A percentile compares a stretch with the other conserved stretches of the same genome.
Conservation (phyloP, 2,888 invertebrate genomes). For the Quadroppia sp. region DNA sequence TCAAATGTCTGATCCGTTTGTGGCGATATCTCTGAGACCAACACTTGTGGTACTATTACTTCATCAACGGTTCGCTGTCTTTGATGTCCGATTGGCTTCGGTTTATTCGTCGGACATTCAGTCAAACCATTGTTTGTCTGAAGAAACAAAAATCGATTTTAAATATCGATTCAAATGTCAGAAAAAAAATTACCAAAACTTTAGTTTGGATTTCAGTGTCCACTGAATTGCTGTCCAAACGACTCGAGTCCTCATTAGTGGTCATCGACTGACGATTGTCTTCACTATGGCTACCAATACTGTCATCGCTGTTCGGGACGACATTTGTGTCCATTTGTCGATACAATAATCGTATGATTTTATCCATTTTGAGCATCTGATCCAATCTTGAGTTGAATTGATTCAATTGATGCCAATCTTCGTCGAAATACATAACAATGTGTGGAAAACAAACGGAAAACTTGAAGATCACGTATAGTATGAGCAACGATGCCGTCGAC, state of each 20-base stretch:
- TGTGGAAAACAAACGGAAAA: conserved; percentile 28
- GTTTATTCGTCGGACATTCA: background rate
- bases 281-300: too few relatives aligned
- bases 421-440: conserved; percentile 21
- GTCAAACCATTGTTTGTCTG: background rate
- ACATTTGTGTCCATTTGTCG: background rate
- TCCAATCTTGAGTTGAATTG: conserved; percentile 9
- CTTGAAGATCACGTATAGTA: conserved; percentile 17
- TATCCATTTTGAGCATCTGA: conserved; percentile 11
- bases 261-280: too few relatives aligned
- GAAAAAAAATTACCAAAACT: background rate
- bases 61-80: too few relatives aligned
- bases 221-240: too few relatives aligned
- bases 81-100: too few relatives aligned
- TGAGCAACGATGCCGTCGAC: conserved; percentile 21
- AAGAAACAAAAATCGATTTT: background rate
- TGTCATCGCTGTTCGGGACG: too few relatives aligned
- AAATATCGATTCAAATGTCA: background rate
- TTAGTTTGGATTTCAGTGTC: background rate
- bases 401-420: conserved; percentile 7
- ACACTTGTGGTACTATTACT: background rate
- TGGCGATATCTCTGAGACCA: background rate
- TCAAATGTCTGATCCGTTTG: background rate
- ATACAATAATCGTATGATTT: conserved; percentile 1
- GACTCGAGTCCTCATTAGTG: too few relatives aligned